phyloP scores from a whole-genome alignment of 2,113 vertebrate species.

The Ginglymostoma cirratum region DNA sequence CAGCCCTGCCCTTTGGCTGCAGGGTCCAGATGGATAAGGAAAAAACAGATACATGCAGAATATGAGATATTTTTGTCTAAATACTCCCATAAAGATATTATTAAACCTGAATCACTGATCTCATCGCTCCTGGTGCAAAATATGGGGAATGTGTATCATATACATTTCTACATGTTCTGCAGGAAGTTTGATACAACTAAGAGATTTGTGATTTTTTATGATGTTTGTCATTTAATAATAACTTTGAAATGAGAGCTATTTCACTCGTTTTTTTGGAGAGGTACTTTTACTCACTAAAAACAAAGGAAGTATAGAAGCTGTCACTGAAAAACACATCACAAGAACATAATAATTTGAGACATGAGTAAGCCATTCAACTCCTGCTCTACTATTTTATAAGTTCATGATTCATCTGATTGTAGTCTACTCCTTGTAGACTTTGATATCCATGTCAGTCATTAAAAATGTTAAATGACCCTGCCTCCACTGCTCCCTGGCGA shows the following conservation, averaged over 20 bases:
- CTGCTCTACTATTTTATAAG: too few relatives aligned
- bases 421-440: too few relatives aligned
- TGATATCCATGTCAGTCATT: too few relatives aligned
- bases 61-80: not conserved
- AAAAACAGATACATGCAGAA: not conserved
- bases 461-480: too few relatives aligned
- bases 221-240: not conserved
- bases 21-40: not conserved
- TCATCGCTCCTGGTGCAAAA: not conserved
- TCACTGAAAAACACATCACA: not conserved
- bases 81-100: not conserved
- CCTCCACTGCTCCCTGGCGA: too few relatives aligned
- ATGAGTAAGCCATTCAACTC: not conserved
- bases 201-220: not conserved
- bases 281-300: not conserved
- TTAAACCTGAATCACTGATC: not conserved
- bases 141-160: not conserved
- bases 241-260: not conserved
- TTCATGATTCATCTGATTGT: too few relatives aligned
- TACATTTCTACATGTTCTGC: too few relatives aligned
- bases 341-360: too few relatives aligned
- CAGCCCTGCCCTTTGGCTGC: not conserved
- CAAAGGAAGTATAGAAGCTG: not conserved
- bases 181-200: not conserved
- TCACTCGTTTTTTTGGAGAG: not conserved